A percentile compares a stretch with the other conserved stretches of the same genome.
These are phyloP conservation scores for Ploceus nigricollis DNA, from an alignment of 2,113 vertebrate species.

Conservation along the genomic window DNA sequence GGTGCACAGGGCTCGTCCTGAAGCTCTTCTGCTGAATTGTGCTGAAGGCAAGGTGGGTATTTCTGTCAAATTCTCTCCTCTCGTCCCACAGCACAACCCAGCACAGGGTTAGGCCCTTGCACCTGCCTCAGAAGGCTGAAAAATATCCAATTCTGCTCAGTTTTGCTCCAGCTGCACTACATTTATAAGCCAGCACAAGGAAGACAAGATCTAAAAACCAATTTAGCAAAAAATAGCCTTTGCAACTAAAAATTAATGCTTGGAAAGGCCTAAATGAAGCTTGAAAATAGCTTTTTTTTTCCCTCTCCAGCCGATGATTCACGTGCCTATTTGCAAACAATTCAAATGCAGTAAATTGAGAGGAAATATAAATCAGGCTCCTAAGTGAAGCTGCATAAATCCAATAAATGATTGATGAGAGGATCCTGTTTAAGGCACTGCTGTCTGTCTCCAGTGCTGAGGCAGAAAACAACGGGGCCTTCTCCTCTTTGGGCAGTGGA, in stretches of 20 bases:
- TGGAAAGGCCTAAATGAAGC: slow-evolving; percentile 41
- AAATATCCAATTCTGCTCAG: slow-evolving; percentile 18
- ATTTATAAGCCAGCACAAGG: slow-evolving; percentile 37
- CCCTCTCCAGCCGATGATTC: neutral
- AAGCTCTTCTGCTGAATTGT: neutral
- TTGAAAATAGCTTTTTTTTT: slow-evolving; percentile 31
- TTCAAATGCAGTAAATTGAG: slow-evolving; percentile 54
- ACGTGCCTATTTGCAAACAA: slow-evolving; percentile 64
- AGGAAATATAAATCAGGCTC: slow-evolving; percentile 60
- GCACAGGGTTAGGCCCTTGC: neutral
- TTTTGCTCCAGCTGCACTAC: slow-evolving; percentile 37
- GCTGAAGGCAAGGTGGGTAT: neutral
- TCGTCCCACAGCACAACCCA: neutral
- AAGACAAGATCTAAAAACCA: slow-evolving; percentile 62
- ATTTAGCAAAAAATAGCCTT: slow-evolving; percentile 62
- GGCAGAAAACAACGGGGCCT: neutral
- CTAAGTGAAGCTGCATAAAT: slow-evolving; percentile 61
- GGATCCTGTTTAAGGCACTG: neutral
- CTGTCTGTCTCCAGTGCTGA: slow-evolving; percentile 17
- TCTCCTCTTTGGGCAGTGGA: neutral
- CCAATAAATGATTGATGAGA: slow-evolving; percentile 67
- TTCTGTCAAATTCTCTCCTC: neutral
- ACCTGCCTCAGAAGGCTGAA: slow-evolving; percentile 10
- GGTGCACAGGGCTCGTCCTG: neutral
- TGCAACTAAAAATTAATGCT: slow-evolving; percentile 64